phyloP scores from a whole-genome alignment of 2,888 invertebrate genomes.

The Sturmia bella region DNA sequence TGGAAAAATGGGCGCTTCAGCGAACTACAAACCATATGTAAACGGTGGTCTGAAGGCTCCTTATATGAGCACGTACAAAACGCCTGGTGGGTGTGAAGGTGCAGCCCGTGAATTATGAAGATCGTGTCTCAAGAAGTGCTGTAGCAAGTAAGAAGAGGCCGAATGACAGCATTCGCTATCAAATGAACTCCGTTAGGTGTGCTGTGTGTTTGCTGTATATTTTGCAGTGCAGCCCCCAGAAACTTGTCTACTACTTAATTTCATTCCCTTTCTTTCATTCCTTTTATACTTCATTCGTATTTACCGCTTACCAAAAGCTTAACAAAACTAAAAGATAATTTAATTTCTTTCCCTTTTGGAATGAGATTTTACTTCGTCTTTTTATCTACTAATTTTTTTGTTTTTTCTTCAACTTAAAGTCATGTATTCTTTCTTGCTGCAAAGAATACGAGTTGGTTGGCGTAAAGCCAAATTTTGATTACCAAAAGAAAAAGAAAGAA shows the following conservation, averaged over 20 bases:
- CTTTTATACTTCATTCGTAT: conserved; percentile 19
- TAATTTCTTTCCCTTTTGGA: conserved; percentile 47
- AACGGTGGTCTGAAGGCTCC: no score
- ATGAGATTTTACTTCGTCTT: background rate
- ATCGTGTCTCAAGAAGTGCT: no score
- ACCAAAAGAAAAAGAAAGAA: background rate
- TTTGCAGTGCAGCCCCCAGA: no score
- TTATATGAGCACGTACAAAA: no score
- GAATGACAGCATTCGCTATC: no score
- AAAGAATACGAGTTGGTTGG: conserved; percentile 25
- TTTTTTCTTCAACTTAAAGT: conserved; percentile 17
- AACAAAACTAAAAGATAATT: conserved; percentile 61
- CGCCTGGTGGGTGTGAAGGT: no score
- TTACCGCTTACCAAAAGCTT: conserved; percentile 48
- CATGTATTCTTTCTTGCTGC: conserved; percentile 27
- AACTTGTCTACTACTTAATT: conserved; percentile 24
- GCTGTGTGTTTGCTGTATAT: no score
- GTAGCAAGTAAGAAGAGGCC: no score
- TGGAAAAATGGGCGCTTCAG: no score
- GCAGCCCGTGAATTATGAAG: no score
- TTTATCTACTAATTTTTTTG: background rate
- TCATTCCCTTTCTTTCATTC: background rate
- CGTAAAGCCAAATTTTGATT: conserved; percentile 60
- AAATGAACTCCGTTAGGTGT: no score
- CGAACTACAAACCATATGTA: no score